phyloP scores from a whole-genome alignment of 1,140 invertebrate species.

The Drosophila pseudoobscura region DNA sequence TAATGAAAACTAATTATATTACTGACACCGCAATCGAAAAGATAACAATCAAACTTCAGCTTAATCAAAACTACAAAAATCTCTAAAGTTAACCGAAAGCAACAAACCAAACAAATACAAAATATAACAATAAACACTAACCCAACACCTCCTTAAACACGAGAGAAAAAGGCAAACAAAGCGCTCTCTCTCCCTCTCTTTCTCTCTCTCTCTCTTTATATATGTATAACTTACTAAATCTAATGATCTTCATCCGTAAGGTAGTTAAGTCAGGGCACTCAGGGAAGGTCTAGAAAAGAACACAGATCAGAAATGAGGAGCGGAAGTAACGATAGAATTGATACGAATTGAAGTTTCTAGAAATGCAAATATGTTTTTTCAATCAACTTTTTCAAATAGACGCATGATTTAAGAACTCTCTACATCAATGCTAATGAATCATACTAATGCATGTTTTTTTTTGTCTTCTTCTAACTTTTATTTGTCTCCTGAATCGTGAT shows the following conservation, averaged over 20 bases:
- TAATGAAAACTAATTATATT: conserved; percentile 19
- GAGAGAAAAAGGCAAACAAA: conserved; percentile 24
- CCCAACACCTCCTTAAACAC: conserved; percentile 28
- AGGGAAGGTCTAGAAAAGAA: conserved; percentile 1
- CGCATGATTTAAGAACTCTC: conserved; percentile 22
- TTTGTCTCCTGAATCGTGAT: conserved; percentile 8
- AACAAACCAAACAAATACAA: conserved; percentile 33
- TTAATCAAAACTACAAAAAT: conserved; percentile 48
- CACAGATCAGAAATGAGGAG: too few species aligned
- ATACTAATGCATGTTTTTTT: conserved; percentile 48
- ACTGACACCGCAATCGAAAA: conserved; percentile 39
- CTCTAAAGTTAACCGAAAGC: conserved; percentile 29
- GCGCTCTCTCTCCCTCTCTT: conserved; percentile 4
- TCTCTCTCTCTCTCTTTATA: conserved; percentile 3
- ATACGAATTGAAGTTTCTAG: conserved; percentile 32
- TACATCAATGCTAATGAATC: not conserved
- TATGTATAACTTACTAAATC: conserved; percentile 29
- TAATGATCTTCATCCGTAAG: conserved; percentile 36
- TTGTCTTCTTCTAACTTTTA: conserved; percentile 12
- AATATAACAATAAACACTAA: conserved; percentile 46
- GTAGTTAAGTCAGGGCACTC: conserved; percentile 41
- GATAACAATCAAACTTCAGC: conserved; percentile 51
- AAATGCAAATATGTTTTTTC: conserved; percentile 22
- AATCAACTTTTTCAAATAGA: conserved; percentile 52
- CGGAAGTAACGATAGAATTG: conserved; percentile 2